These are phyloP conservation scores for Cantharis lateralis DNA, from an alignment of 2,888 invertebrate species.

Conservation along the genomic window DNA sequence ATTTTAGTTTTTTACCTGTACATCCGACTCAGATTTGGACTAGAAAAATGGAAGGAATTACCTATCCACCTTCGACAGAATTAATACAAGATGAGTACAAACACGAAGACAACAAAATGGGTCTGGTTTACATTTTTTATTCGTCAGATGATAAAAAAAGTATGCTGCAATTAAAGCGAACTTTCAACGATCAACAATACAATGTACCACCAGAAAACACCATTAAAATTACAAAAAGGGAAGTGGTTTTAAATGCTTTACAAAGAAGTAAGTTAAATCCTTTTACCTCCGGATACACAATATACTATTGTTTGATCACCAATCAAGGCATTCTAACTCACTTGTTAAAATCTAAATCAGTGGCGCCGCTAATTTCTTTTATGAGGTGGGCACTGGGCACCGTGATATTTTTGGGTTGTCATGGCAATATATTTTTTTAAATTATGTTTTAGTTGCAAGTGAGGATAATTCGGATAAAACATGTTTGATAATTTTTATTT, in stretches of 20 bases:
- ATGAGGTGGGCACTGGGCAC: too few relatives aligned
- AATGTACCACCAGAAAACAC: slow-evolving; percentile 31
- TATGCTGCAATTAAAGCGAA: slow-evolving; percentile 30
- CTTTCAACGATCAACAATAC: slow-evolving; percentile 33
- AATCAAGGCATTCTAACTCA: too few relatives aligned
- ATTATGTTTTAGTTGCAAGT: slow-evolving; percentile 31
- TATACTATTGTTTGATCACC: too few relatives aligned
- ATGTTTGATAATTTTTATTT: slow-evolving; percentile 44
- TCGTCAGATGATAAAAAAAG: slow-evolving; percentile 25
- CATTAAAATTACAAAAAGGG: slow-evolving; percentile 27
- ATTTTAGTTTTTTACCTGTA: too few relatives aligned
- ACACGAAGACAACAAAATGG: slow-evolving; percentile 26
- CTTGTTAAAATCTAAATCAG: too few relatives aligned
- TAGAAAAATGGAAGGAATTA: slow-evolving; percentile 29
- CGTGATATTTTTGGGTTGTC: too few relatives aligned
- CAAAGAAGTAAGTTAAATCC: slow-evolving; percentile 33
- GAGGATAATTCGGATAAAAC: slow-evolving; percentile 31
- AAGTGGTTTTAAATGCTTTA: slow-evolving; percentile 27
- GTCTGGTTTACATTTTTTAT: slow-evolving; percentile 34
- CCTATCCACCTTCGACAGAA: slow-evolving; percentile 48
- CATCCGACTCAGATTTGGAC: too few relatives aligned
- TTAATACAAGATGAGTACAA: slow-evolving; percentile 50
- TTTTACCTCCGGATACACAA: too few relatives aligned
- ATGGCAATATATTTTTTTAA: too few relatives aligned
- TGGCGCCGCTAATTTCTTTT: too few relatives aligned